These are phyloP conservation scores for Drosophila paranaensis DNA, from an alignment of 2,888 invertebrate genomes.

Conservation along the genomic window DNA sequence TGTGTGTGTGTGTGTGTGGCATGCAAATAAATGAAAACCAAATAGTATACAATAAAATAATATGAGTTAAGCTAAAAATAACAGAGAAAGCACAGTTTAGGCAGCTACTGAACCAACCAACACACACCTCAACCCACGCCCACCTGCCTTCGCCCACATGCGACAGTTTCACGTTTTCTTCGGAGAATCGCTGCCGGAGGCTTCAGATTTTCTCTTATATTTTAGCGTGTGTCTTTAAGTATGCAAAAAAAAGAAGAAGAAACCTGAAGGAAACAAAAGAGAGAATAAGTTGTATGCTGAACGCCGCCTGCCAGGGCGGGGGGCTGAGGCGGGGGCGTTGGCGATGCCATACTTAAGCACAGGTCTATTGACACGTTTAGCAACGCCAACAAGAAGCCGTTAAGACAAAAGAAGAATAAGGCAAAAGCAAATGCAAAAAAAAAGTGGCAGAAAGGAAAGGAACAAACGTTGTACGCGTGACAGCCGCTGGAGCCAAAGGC, in stretches of 20 bases:
- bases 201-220: slow-evolving; percentile 18
- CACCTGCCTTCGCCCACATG: background rate
- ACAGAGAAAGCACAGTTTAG: slow-evolving; percentile 7
- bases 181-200: slow-evolving; percentile 25
- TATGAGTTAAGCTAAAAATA: slow-evolving; percentile 20
- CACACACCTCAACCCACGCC: background rate
- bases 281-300: background rate
- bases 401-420: slow-evolving; percentile 22
- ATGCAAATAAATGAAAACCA: slow-evolving; percentile 40
- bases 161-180: slow-evolving; percentile 4
- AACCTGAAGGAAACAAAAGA: background rate
- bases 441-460: background rate
- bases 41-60: slow-evolving; percentile 36
- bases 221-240: slow-evolving; percentile 12
- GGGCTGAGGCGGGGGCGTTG: no score
- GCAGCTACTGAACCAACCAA: background rate
- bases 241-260: background rate
- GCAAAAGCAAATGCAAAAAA: background rate
- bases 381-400: slow-evolving; percentile 37
- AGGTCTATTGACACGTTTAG: slow-evolving; percentile 52
- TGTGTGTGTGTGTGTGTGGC: slow-evolving; percentile 5
- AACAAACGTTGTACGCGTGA: slow-evolving; percentile 15
- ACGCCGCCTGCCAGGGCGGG: background rate
- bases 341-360: slow-evolving; percentile 19
- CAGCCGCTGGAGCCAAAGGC: slow-evolving; percentile 2